Evolutionary conservation across 2,797 vertebrate genomes (phyloP).

Genomic region (Tenualosa ilisha): DNA sequence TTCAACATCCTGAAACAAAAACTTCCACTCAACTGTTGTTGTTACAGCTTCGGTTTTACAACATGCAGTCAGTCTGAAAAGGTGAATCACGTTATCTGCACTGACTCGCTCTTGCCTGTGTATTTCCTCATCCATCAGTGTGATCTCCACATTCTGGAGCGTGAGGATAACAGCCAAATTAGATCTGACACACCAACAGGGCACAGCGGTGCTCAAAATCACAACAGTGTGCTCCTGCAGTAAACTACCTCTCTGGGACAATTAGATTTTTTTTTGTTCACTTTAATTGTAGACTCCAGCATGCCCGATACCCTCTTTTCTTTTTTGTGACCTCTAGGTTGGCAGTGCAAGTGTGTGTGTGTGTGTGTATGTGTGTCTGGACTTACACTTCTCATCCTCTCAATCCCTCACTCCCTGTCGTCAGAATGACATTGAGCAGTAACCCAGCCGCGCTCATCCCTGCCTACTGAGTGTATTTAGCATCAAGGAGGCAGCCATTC

Average conservation of each 20-base stretch:
- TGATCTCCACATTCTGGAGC: not conserved
- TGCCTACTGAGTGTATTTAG: constrained; percentile 50
- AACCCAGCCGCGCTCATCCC: constrained; percentile 46
- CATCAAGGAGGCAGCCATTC: constrained; percentile 53
- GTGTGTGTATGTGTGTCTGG: not conserved
- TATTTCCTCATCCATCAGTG: constrained; percentile 14
- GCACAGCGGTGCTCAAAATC: not conserved
- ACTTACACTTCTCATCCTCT: constrained; percentile 51
- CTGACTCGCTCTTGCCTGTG: constrained; percentile 4
- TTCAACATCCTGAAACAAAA: not conserved
- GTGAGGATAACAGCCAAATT: not conserved
- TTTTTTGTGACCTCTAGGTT: not conserved
- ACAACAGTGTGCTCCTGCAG: not conserved
- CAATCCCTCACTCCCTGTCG: constrained; percentile 49
- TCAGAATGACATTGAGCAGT: constrained; percentile 65
- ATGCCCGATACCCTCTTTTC: not conserved
- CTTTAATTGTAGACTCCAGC: not conserved
- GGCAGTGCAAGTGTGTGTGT: not conserved
- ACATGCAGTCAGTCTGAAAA: not conserved
- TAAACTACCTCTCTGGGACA: constrained; percentile 9
- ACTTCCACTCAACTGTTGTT: not conserved
- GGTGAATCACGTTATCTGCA: not conserved
- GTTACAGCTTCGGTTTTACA: not conserved
- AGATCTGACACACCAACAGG: not conserved
- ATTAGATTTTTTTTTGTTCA: not conserved